phyloP scores from a whole-genome alignment of 2,113 vertebrate genomes.

The Onychostoma macrolepis region DNA sequence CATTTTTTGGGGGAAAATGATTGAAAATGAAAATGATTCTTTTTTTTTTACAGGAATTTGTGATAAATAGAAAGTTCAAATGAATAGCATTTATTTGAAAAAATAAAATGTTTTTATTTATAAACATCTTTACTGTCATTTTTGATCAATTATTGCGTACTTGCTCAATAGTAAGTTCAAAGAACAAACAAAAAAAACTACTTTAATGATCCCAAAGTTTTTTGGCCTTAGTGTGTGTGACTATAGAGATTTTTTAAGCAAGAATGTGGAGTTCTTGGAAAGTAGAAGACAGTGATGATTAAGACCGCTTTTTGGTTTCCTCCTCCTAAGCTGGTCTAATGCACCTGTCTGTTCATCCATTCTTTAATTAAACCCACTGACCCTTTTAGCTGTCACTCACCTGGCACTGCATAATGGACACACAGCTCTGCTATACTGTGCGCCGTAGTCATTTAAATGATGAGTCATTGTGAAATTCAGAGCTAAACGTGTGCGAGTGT shows the following conservation, averaged over 20 bases:
- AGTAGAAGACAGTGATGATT: not conserved
- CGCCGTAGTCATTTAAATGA: conserved; percentile 1
- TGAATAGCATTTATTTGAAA: no score
- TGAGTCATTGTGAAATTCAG: conserved; percentile 23
- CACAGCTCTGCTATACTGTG: not conserved
- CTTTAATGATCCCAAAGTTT: no score
- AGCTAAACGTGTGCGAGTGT: not conserved
- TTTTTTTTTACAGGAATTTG: no score
- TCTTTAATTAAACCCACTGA: conserved; percentile 26
- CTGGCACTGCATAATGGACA: conserved; percentile 5
- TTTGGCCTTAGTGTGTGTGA: not conserved
- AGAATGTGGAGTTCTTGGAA: not conserved
- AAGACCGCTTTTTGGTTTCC: not conserved
- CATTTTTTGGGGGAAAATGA: no score
- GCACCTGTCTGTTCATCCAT: conserved; percentile 11
- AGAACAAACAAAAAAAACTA: not conserved
- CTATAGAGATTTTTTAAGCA: not conserved
- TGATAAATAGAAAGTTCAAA: no score
- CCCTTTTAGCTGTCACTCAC: conserved; percentile 36
- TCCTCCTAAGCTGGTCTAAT: not conserved
- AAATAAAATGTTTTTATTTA: no score
- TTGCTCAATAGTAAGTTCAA: not conserved
- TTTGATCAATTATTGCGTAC: not conserved
- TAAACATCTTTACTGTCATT: no score
- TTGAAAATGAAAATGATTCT: no score